Conservation (phyloP, 2,113 vertebrate species). For the Polypterus bichir region DNA sequence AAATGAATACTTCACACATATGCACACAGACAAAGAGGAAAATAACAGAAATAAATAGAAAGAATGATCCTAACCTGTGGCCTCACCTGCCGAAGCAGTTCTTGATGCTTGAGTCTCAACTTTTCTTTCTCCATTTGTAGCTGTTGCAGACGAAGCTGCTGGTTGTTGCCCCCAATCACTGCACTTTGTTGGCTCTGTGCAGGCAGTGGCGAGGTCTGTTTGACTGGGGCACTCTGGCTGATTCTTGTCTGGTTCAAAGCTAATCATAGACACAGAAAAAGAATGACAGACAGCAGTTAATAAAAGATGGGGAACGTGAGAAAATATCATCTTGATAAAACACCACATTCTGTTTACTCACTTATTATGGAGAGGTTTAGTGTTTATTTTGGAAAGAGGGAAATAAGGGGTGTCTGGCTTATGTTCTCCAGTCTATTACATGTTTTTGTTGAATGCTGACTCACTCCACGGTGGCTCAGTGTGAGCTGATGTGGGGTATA, state of each 20-base stretch:
- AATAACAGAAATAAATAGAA: slow-evolving; percentile 31
- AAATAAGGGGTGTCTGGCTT: too few species aligned
- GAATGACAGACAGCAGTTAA: slow-evolving; percentile 18
- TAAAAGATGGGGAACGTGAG: too few species aligned
- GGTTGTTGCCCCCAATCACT: slow-evolving; percentile 66
- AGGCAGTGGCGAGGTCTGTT: slow-evolving; percentile 68
- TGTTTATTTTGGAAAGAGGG: too few species aligned
- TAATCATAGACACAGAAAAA: slow-evolving; percentile 28
- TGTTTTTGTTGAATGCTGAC: too few species aligned
- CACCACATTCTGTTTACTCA: too few species aligned
- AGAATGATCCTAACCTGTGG: slow-evolving; percentile 74
- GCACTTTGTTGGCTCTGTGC: slow-evolving; percentile 66
- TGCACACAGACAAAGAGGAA: slow-evolving; percentile 13
- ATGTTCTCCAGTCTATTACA: too few species aligned
- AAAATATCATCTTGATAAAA: too few species aligned
- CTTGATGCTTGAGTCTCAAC: slow-evolving; percentile 86
- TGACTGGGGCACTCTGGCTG: slow-evolving; percentile 83
- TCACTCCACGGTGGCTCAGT: too few species aligned
- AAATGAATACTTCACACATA: slow-evolving; percentile 8
- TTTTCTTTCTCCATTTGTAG: slow-evolving; percentile 92
- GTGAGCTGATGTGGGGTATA: too few species aligned
- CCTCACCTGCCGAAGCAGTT: slow-evolving; percentile 90
- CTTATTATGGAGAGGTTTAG: too few species aligned
- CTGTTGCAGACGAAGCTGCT: slow-evolving; percentile 82
- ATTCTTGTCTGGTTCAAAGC: slow-evolving; percentile 85